phyloP scores from a whole-genome alignment of 2,113 vertebrate genomes.

The Plectropomus leopardus region DNA sequence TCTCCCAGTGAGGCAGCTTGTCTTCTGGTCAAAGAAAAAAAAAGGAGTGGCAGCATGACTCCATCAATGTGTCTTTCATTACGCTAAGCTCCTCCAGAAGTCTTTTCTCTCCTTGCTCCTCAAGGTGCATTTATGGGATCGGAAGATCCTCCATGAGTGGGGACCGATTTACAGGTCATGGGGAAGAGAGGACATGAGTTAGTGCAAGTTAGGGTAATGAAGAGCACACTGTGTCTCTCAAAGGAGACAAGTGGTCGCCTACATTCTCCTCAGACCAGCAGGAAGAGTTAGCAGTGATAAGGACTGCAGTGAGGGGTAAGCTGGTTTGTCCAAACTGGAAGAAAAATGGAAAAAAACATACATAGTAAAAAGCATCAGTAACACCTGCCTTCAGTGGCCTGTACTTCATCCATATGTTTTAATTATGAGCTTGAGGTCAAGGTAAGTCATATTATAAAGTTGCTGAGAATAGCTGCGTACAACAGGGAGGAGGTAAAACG shows the following conservation, averaged over 20 bases:
- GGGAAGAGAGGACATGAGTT: too few species aligned
- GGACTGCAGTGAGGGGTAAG: neutral
- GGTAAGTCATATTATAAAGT: conserved; percentile 38
- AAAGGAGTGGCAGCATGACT: too few species aligned
- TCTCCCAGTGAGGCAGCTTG: too few species aligned
- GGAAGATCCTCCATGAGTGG: too few species aligned
- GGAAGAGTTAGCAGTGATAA: neutral
- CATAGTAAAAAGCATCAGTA: neutral
- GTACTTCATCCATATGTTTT: conserved; percentile 43
- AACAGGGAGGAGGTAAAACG: conserved; percentile 39
- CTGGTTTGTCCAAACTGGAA: neutral
- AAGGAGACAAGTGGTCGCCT: neutral
- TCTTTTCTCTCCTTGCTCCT: too few species aligned
- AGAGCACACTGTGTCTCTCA: too few species aligned
- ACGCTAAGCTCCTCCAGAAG: too few species aligned
- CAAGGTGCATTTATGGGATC: too few species aligned
- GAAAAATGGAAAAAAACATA: neutral
- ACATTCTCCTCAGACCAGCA: neutral
- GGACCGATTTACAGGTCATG: too few species aligned
- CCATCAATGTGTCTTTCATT: too few species aligned
- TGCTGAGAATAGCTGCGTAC: conserved; percentile 31
- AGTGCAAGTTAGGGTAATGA: too few species aligned
- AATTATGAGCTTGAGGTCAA: conserved; percentile 52
- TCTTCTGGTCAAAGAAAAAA: too few species aligned
- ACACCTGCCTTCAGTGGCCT: conserved; percentile 21